Conservation (phyloP, 2,113 vertebrate species). For the Paradisaea rubra region DNA sequence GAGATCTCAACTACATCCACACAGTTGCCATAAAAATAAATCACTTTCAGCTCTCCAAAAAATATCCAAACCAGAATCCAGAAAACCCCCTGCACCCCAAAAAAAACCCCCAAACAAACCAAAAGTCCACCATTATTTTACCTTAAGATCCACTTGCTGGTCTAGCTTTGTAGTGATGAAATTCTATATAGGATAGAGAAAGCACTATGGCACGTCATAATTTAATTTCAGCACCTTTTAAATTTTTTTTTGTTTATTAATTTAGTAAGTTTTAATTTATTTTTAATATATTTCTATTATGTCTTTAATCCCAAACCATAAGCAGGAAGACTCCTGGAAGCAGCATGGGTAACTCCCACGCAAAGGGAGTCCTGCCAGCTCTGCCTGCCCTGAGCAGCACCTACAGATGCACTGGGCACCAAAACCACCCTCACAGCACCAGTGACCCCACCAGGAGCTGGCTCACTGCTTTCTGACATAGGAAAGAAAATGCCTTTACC, state of each 20-base stretch:
- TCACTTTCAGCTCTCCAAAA: not conserved
- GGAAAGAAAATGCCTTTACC: not conserved
- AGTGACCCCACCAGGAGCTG: not conserved
- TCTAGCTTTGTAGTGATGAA: not conserved
- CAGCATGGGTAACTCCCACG: fast-evolving
- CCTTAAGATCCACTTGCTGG: not conserved
- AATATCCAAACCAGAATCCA: not conserved
- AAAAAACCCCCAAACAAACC: fast-evolving
- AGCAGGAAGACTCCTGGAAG: not conserved
- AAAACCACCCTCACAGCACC: not conserved
- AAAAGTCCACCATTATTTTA: not conserved
- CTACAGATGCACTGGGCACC: not conserved
- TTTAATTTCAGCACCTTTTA: not conserved
- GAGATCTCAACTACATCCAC: not conserved
- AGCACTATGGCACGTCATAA: not conserved
- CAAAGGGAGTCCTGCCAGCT: not conserved
- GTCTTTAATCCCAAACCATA: not conserved
- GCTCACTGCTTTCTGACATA: not conserved
- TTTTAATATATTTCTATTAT: not conserved
- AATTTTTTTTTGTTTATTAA: not conserved
- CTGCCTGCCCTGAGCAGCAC: not conserved
- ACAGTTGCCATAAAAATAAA: not conserved
- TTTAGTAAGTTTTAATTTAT: not conserved
- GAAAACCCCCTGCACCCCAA: fast-evolving
- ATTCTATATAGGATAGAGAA: not conserved